Percentiles rank a stretch among this genome's conserved stretches.
Evolutionary conservation across 2,888 invertebrate genomes (phyloP).

Genomic region (Rhamnusium bicolor): DNA sequence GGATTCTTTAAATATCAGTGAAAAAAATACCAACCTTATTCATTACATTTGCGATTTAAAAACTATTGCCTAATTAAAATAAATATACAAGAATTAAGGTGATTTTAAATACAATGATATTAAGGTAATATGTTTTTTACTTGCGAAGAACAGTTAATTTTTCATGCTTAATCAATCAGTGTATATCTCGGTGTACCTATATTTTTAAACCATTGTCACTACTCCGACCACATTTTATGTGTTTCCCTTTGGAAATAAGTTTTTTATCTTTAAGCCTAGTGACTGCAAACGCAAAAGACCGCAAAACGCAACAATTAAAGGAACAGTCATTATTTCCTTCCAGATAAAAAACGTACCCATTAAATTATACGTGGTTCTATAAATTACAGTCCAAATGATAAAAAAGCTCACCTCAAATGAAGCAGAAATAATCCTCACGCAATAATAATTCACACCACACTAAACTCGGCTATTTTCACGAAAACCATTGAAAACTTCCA

Average conservation of each 20-base stretch:
- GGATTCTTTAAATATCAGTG: no score
- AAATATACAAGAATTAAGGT: no score
- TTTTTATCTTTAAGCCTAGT: neutral
- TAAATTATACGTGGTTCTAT: neutral
- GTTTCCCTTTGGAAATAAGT: neutral
- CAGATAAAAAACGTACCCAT: neutral
- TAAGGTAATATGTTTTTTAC: no score
- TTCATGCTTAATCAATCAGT: no score
- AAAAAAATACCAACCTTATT: no score
- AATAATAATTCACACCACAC: constrained; percentile 31
- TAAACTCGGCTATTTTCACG: constrained; percentile 20
- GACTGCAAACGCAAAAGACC: neutral
- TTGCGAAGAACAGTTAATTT: no score
- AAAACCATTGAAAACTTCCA: constrained; percentile 20
- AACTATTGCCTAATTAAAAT: no score
- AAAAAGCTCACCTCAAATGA: constrained; percentile 22
- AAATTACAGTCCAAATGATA: constrained; percentile 3
- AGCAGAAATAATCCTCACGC: constrained; percentile 29
- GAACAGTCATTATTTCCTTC: constrained; percentile 7
- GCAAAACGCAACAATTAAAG: neutral
- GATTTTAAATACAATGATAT: no score
- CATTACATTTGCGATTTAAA: no score
- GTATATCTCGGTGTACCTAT: no score
- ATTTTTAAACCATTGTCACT: no score
- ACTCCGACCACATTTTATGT: neutral